Conservation (phyloP, 2,113 vertebrate genomes). For the Corythaeola cristata region DNA sequence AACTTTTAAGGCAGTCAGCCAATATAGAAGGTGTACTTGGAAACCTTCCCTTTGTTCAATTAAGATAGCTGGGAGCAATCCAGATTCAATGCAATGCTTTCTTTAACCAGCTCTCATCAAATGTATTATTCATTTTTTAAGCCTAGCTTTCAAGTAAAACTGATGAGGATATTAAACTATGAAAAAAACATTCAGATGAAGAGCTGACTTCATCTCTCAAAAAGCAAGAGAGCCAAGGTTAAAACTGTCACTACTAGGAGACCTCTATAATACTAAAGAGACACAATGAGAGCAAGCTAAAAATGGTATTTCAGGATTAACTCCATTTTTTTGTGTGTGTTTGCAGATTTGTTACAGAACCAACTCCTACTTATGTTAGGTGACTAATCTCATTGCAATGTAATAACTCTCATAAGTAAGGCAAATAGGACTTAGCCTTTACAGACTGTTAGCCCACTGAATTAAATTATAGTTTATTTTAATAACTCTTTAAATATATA, state of each 20-base stretch:
- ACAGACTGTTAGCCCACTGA: neutral
- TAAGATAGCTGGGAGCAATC: conserved; percentile 44
- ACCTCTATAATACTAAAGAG: conserved; percentile 28
- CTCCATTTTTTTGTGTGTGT: neutral
- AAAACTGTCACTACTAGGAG: conserved; percentile 30
- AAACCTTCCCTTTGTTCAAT: conserved; percentile 57
- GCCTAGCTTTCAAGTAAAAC: conserved; percentile 18
- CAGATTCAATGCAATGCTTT: conserved; percentile 5
- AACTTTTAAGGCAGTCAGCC: conserved; percentile 9
- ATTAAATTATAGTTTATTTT: conserved; percentile 17
- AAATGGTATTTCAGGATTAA: conserved; percentile 41
- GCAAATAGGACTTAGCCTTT: conserved; percentile 32
- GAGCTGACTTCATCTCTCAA: neutral
- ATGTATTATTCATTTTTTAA: conserved; percentile 43
- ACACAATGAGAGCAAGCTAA: conserved; percentile 53
- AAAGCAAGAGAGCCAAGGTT: conserved; percentile 8
- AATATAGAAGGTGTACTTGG: conserved; percentile 46
- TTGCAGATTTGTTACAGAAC: conserved; percentile 45
- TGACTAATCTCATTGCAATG: conserved; percentile 55
- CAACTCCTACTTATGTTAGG: conserved; percentile 38
- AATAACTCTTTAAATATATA: neutral
- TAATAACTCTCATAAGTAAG: neutral
- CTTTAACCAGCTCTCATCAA: conserved; percentile 31
- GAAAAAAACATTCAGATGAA: neutral
- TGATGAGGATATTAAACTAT: conserved; percentile 7